Percentiles rank a stretch among this genome's conserved stretches.
These are phyloP conservation scores for Callipepla squamata DNA, from an alignment of 2,113 vertebrate genomes.

Conservation along the genomic window DNA sequence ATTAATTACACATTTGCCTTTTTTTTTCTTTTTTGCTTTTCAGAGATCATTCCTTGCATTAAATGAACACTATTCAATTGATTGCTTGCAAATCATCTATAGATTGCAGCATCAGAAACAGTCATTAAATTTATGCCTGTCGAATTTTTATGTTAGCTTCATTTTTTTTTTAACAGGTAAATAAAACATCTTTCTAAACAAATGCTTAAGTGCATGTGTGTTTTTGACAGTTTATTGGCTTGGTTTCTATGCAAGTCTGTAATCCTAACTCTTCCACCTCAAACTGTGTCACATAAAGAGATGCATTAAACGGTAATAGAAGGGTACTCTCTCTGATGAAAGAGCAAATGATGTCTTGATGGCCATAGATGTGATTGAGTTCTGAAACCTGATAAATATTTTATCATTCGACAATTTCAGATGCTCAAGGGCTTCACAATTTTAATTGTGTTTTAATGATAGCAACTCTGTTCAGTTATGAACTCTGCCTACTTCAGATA, in stretches of 20 bases:
- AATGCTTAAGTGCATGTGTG: background rate
- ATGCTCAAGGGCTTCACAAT: slow-evolving; percentile 20
- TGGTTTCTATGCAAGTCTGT: background rate
- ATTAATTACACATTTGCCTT: slow-evolving; percentile 5
- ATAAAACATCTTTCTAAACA: background rate
- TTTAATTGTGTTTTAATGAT: slow-evolving; percentile 49
- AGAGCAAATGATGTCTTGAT: slow-evolving; percentile 32
- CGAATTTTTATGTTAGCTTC: slow-evolving; percentile 28
- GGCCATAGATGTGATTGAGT: slow-evolving; percentile 25
- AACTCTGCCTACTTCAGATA: background rate
- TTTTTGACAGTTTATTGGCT: slow-evolving; percentile 15
- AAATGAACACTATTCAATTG: background rate
- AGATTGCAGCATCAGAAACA: slow-evolving; percentile 33
- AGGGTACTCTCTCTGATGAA: background rate
- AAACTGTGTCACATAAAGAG: background rate
- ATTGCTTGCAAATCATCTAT: background rate
- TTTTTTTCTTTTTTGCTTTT: background rate
- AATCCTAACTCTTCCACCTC: background rate
- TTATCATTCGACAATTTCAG: slow-evolving; percentile 4
- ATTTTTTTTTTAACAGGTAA: slow-evolving; percentile 43
- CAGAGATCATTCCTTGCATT: slow-evolving; percentile 13
- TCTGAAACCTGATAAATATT: slow-evolving; percentile 58
- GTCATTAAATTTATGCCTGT: slow-evolving; percentile 31
- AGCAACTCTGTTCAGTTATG: slow-evolving; percentile 34
- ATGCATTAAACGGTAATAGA: background rate